A percentile compares a stretch with the other conserved stretches of the same genome.
phyloP scores from a whole-genome alignment of 2,888 invertebrate species.

The Agriopis leucophaearia region DNA sequence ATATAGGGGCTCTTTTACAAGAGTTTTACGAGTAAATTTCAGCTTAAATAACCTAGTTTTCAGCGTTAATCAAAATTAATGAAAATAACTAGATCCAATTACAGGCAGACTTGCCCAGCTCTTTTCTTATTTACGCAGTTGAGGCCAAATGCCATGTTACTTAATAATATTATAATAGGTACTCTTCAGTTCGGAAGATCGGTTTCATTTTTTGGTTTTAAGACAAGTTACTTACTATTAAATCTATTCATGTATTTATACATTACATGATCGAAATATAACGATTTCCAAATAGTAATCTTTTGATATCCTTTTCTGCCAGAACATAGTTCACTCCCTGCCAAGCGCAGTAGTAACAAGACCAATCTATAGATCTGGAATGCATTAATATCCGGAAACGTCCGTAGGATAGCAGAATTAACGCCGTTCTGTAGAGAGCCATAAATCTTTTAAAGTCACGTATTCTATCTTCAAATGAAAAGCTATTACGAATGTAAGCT shows the following conservation, averaged over 20 bases:
- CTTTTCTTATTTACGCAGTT: too few relatives aligned
- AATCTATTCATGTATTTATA: background rate
- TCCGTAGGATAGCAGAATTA: slow-evolving; percentile 65
- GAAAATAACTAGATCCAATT: background rate
- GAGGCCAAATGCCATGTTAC: too few relatives aligned
- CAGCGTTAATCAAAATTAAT: background rate
- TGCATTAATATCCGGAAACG: slow-evolving; percentile 62
- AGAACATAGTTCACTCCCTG: slow-evolving; percentile 32
- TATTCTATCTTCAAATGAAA: slow-evolving; percentile 72
- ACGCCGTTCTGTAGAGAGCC: slow-evolving; percentile 55
- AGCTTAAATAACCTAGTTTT: slow-evolving; percentile 6
- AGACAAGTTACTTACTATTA: too few relatives aligned
- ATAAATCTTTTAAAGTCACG: slow-evolving; percentile 72
- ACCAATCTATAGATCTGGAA: slow-evolving; percentile 52
- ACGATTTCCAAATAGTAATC: background rate
- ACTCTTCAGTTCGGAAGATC: too few relatives aligned
- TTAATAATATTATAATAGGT: too few relatives aligned
- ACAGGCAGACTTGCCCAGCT: background rate
- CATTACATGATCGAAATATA: background rate
- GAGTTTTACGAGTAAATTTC: background rate
- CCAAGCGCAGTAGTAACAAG: slow-evolving; percentile 38
- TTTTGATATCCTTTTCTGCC: background rate
- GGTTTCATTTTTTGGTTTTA: too few relatives aligned
- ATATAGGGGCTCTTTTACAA: background rate
- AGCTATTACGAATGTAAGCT: slow-evolving; percentile 55